A percentile compares a stretch with the other conserved stretches of the same genome.
phyloP scores from a whole-genome alignment of 2,888 invertebrate species.

The Pandemis cinnamomeana region DNA sequence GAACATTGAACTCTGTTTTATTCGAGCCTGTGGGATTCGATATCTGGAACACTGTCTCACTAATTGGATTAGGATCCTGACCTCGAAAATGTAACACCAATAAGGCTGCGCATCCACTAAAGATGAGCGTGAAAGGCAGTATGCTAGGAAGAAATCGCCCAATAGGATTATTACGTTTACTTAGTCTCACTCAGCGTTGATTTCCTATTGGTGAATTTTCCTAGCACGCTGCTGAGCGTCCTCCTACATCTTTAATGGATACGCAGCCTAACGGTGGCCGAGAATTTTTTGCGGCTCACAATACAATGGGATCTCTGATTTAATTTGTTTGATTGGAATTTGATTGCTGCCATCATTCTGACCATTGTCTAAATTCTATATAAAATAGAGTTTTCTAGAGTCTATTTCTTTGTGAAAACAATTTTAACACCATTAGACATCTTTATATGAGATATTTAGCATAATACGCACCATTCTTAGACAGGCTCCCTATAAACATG shows the following conservation, averaged over 20 bases:
- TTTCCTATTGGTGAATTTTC: too few species aligned
- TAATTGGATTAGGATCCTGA: constrained; percentile 37
- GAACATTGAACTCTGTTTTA: background rate
- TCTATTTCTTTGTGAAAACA: background rate
- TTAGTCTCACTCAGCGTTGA: too few species aligned
- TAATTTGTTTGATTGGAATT: constrained; percentile 28
- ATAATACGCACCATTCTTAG: too few species aligned
- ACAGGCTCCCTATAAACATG: too few species aligned
- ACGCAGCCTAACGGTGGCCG: constrained; percentile 5
- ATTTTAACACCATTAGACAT: background rate
- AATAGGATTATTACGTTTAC: too few species aligned
- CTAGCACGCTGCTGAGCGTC: too few species aligned
- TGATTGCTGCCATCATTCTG: constrained; percentile 8
- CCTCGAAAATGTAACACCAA: constrained; percentile 34
- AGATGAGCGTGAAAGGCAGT: too few species aligned
- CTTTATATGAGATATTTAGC: too few species aligned
- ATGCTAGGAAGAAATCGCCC: too few species aligned
- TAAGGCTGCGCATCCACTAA: background rate
- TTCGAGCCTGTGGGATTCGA: constrained; percentile 2
- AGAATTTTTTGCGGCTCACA: constrained; percentile 23
- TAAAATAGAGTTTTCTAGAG: background rate
- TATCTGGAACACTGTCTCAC: constrained; percentile 9
- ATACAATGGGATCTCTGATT: constrained; percentile 24
- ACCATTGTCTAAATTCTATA: background rate
- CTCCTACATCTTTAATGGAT: too few species aligned